Conservation (phyloP, 92 coral and sea anemone genomes). For the Umimayanthus chanpuru region DNA sequence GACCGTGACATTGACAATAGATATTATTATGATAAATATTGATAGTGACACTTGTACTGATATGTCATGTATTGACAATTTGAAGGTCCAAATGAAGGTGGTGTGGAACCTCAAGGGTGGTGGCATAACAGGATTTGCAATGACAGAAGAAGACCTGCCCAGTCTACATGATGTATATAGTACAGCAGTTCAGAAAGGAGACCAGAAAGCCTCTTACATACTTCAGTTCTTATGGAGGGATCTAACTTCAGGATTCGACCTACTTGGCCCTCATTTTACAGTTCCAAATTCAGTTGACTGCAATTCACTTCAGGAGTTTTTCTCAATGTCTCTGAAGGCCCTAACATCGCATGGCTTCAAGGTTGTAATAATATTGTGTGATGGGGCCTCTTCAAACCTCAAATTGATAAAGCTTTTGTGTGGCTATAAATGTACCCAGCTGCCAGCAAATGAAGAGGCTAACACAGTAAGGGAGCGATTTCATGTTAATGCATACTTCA, state of each 20-base stretch:
- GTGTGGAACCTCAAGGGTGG: slow-evolving; percentile 56
- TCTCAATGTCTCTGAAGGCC: neutral
- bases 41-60: neutral
- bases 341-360: neutral
- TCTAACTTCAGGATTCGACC: neutral
- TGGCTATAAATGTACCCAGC: neutral
- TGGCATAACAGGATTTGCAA: slow-evolving; percentile 43
- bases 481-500: neutral
- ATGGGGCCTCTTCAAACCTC: slow-evolving; percentile 2
- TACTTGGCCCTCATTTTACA: slow-evolving; percentile 3
- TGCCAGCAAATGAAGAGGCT: neutral
- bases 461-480: neutral
- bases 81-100: slow-evolving; percentile 56
- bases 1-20: neutral
- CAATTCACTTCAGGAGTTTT: neutral
- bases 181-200: neutral
- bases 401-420: neutral
- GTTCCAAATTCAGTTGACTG: neutral
- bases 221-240: slow-evolving; percentile 12
- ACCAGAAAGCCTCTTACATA: neutral
- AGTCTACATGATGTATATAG: slow-evolving; percentile 41
- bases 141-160: slow-evolving; percentile 34
- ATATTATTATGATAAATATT: neutral
- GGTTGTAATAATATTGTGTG: neutral
- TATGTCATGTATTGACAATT: no score